phyloP scores from a whole-genome alignment of 2,888 invertebrate species.

The Drosophila macrothrix region DNA sequence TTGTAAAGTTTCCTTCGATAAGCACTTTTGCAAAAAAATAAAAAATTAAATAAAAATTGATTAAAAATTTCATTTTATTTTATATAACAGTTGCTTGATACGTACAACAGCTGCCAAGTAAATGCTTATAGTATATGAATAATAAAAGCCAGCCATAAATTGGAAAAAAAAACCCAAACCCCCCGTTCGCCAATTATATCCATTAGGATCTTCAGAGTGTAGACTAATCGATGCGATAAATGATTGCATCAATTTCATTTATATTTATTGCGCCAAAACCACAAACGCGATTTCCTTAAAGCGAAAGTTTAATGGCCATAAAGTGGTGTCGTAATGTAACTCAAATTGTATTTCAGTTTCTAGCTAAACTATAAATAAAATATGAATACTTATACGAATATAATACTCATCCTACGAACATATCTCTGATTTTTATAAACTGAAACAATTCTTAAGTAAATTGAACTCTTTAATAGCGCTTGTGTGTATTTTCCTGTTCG shows the following conservation, averaged over 20 bases:
- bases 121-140: background rate
- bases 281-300: conserved; percentile 5
- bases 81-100: background rate
- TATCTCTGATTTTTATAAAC: background rate
- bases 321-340: background rate
- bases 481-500: background rate
- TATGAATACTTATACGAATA: background rate
- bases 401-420: background rate
- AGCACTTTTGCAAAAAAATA: conserved; percentile 18
- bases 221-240: conserved; percentile 23
- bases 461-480: background rate
- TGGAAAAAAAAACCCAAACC: background rate
- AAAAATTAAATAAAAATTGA: conserved; percentile 1
- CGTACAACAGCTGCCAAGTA: background rate
- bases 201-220: conserved; percentile 11
- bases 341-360: conserved; percentile 3
- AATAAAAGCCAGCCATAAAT: background rate
- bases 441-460: background rate
- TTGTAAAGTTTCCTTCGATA: conserved; percentile 39
- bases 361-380: background rate
- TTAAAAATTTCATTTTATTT: conserved; percentile 20
- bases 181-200: background rate
- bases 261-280: conserved; percentile 23
- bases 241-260: conserved; percentile 20
- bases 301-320: conserved; percentile 16